These are phyloP conservation scores for Chaenodraco wilsoni DNA, from an alignment of 2,797 vertebrate species.

Conservation along the genomic window DNA sequence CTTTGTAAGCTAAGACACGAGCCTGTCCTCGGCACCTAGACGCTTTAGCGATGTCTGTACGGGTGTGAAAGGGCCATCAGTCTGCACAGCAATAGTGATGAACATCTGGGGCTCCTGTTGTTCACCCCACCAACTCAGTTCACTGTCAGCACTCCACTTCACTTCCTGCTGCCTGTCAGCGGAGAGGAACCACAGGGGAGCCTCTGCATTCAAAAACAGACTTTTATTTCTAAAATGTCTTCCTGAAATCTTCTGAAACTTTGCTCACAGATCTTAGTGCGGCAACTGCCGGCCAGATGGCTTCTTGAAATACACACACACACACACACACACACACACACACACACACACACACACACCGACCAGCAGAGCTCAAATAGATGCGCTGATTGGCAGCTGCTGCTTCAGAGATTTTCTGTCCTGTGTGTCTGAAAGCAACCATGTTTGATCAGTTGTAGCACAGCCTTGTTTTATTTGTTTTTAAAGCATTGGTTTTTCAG, in stretches of 20 bases:
- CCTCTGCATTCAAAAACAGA: constrained; percentile 40
- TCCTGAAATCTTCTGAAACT: constrained; percentile 42
- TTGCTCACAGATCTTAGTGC: constrained; percentile 33
- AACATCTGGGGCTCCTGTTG: constrained; percentile 42
- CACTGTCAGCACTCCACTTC: constrained; percentile 31
- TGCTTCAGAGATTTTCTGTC: constrained; percentile 21
- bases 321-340: neutral
- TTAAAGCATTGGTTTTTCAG: constrained; percentile 19
- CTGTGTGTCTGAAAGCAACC: constrained; percentile 19
- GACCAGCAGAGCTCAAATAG: constrained; percentile 29
- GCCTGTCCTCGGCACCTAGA: neutral
- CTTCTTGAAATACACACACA: constrained; percentile 17
- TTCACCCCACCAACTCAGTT: constrained; percentile 16
- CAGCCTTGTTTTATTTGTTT: constrained; percentile 31
- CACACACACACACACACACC: constrained; percentile 8
- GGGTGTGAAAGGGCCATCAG: constrained; percentile 44
- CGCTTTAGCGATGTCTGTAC: constrained; percentile 26
- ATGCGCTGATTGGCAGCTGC: constrained; percentile 39
- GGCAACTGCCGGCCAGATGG: constrained; percentile 50
- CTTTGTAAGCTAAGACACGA: constrained; percentile 29
- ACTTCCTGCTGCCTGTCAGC: constrained; percentile 51
- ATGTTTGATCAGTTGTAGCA: constrained; percentile 39
- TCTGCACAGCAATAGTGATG: constrained; percentile 55
- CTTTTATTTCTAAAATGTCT: constrained; percentile 24
- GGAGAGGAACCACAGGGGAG: constrained; percentile 47